Percentiles rank a stretch among this genome's conserved stretches.
phyloP scores from a whole-genome alignment of 2,797 vertebrate species.

The Mallotus villosus region DNA sequence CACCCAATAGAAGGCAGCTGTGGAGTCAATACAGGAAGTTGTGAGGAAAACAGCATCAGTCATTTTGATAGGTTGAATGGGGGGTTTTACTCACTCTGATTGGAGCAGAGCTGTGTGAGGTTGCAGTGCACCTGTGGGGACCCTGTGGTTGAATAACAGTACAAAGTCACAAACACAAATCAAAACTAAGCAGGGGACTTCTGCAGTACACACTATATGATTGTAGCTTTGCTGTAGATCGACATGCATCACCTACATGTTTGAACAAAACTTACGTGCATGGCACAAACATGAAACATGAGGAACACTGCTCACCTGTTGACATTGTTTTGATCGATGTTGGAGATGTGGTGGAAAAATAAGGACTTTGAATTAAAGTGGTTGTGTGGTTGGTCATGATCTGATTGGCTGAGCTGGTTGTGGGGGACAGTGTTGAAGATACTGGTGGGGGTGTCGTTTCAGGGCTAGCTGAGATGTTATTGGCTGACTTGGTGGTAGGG shows the following conservation, averaged over 20 bases:
- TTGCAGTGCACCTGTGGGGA: conserved; percentile 44
- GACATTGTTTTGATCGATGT: neutral
- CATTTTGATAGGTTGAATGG: neutral
- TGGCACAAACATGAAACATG: neutral
- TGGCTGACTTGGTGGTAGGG: conserved; percentile 1
- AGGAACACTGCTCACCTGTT: conserved; percentile 8
- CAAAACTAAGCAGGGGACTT: too few species aligned
- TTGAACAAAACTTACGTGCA: neutral
- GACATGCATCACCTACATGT: conserved; percentile 3
- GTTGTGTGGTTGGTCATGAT: neutral
- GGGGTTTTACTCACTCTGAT: conserved; percentile 46
- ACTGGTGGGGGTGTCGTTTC: neutral
- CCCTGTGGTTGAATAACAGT: conserved; percentile 30
- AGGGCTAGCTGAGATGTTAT: neutral
- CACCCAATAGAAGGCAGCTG: conserved; percentile 70
- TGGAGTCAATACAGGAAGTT: conserved; percentile 5
- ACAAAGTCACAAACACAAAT: neutral
- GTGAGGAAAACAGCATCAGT: neutral
- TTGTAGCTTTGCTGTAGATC: neutral
- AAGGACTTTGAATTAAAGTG: too few species aligned
- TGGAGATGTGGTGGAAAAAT: too few species aligned
- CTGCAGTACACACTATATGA: too few species aligned
- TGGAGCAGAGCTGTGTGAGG: conserved; percentile 57
- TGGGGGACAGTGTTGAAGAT: neutral
- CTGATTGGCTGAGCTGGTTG: conserved; percentile 24